Percentiles rank a stretch among this genome's conserved stretches.
Evolutionary conservation across 2,888 invertebrate genomes (phyloP).

Genomic region (Agonum fuliginosum): DNA sequence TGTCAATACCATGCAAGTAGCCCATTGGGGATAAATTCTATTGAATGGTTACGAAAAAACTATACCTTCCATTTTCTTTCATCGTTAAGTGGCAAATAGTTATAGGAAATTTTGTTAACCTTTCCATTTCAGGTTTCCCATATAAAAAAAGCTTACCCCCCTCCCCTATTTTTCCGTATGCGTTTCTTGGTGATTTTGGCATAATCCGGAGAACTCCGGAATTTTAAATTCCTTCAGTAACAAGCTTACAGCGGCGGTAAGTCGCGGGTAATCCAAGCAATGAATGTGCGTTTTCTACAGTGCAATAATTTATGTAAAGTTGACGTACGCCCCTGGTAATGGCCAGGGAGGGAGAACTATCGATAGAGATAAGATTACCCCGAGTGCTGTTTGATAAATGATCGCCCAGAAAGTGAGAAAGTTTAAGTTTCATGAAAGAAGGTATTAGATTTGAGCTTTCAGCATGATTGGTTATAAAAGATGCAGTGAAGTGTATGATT

Average conservation of each 20-base stretch:
- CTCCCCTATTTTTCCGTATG: not conserved
- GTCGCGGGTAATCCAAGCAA: slow-evolving; percentile 50
- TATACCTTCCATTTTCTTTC: too few species aligned
- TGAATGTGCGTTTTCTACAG: slow-evolving; percentile 36
- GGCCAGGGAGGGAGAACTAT: slow-evolving; percentile 8
- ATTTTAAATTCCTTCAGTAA: slow-evolving; percentile 50
- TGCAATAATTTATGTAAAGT: slow-evolving; percentile 54
- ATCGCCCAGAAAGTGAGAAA: not conserved
- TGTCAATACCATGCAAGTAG: too few species aligned
- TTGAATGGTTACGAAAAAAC: too few species aligned
- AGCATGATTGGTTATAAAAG: too few species aligned
- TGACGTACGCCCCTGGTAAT: slow-evolving; percentile 10
- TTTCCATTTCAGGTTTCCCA: too few species aligned
- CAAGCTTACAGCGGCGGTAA: slow-evolving; percentile 42
- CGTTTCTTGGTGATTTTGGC: slow-evolving; percentile 1
- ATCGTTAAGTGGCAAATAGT: too few species aligned
- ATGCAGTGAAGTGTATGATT: too few species aligned
- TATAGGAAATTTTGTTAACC: too few species aligned
- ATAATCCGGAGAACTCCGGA: slow-evolving; percentile 50
- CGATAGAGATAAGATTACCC: not conserved
- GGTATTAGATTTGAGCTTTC: too few species aligned
- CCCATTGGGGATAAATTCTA: too few species aligned
- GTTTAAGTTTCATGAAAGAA: not conserved
- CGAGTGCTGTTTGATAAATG: slow-evolving; percentile 24
- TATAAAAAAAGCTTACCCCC: not conserved